phyloP scores from a whole-genome alignment of 2,888 invertebrate species.

The Melolontha melolontha region DNA sequence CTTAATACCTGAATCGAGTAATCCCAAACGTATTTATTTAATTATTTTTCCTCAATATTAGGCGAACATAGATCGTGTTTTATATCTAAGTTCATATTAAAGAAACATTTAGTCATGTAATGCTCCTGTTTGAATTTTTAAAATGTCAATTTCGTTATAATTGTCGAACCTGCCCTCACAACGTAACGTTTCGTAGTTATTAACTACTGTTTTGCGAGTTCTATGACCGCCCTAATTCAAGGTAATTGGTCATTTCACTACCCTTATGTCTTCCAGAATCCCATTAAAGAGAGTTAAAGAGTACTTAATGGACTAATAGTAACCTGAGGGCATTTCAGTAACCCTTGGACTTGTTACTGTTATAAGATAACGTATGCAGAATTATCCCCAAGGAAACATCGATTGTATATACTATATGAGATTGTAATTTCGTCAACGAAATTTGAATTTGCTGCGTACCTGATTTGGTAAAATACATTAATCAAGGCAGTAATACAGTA shows the following conservation, averaged over 20 bases:
- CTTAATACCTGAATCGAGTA: no score
- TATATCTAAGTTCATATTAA: no score
- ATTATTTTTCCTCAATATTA: no score
- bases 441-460: no score
- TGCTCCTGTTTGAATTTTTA: constrained; percentile 18
- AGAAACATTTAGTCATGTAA: no score
- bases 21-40: no score
- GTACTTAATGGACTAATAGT: constrained; percentile 53
- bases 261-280: constrained; percentile 45
- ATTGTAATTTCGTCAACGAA: constrained; percentile 4
- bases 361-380: constrained; percentile 19
- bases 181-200: constrained; percentile 39
- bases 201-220: constrained; percentile 42
- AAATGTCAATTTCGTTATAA: constrained; percentile 30
- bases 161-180: constrained; percentile 36
- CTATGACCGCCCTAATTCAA: constrained; percentile 42
- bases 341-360: constrained; percentile 43
- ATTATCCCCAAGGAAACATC: constrained; percentile 27
- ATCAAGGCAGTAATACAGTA: no score
- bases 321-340: constrained; percentile 52
- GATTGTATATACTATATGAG: constrained; percentile 18
- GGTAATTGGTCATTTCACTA: constrained; percentile 48
- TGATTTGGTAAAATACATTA: no score
- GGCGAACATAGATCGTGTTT: no score
- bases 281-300: constrained; percentile 51